Base-by-base conservation (phyloP, 2,888 invertebrate genomes). In the Sphaerophoria rueppellii region DNA sequence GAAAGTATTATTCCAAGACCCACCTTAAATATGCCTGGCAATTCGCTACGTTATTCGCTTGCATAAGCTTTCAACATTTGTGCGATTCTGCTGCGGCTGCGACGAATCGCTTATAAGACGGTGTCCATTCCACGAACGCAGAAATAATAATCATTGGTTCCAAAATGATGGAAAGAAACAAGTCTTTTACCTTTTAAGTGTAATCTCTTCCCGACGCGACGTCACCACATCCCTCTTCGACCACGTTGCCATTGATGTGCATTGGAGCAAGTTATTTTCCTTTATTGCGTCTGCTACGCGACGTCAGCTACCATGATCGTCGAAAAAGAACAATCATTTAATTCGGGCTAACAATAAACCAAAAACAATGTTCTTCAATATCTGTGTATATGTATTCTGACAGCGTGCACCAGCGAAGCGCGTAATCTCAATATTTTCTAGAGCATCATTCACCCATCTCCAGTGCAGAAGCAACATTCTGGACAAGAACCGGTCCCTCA, bases 131-230 rank as follows among this genome's bases (percentile, higher is more conserved):
- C 81, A 70, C 76, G 76, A 85, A 72, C 58, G 61, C 73, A 69
- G 63, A 80, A 73, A 76, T 85, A 73, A 76, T 85, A 85, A 85
- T 85, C 85, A 85, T 77, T 69, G 58, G 54, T 77, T 85, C 77
- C 54, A 16, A 72, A 24, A 24, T 40, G 76, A 81, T n/a, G 48
- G 73, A 85, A 85, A 16, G 35, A 69, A 85, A 85, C 85, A 35
- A 72, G 85, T 85, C 43, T 85, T 72, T 52, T 70, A 52, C 48
- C 65, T 67, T 83, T 72, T 60, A 74, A 46, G 73, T 74, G 63
- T 70, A 63, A 70, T 71, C 70, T 61, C 63, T 52, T 52, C 35
- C 63, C 24, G 24, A 43, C 9, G 9, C 40, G 0, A 9, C 40
- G 6, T 7, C 9, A 12, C 43, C 43, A 9, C 11, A 11, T 0